Evolutionary conservation across 2,888 invertebrate species (phyloP).

Genomic region (Malacosoma neustria): DNA sequence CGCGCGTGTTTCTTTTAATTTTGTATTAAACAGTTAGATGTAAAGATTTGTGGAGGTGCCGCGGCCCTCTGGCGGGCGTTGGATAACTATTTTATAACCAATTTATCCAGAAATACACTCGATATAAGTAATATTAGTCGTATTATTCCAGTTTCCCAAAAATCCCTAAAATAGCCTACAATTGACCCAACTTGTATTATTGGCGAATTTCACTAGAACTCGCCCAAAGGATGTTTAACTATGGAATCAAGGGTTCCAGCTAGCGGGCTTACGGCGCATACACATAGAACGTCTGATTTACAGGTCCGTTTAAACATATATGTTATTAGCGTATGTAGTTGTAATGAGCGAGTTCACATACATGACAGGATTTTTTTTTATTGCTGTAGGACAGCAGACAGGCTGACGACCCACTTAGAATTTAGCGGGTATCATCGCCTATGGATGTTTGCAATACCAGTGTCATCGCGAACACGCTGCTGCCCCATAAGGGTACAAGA

Average conservation of each 20-base stretch:
- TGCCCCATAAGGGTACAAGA: not conserved
- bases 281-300: too few relatives aligned
- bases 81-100: conserved; percentile 71
- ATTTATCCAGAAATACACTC: conserved; percentile 73
- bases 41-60: conserved; percentile 31
- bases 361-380: not conserved
- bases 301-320: too few relatives aligned
- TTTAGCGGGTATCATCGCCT: not conserved
- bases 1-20: conserved; percentile 33
- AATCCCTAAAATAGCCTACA: too few relatives aligned
- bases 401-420: too few relatives aligned
- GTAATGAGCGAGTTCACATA: too few relatives aligned
- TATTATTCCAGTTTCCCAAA: conserved; percentile 55
- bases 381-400: not conserved
- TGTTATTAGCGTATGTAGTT: too few relatives aligned
- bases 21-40: conserved; percentile 35
- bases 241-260: too few relatives aligned
- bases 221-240: too few relatives aligned
- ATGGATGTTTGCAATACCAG: not conserved
- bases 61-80: conserved; percentile 37
- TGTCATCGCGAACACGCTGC: not conserved
- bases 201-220: too few relatives aligned
- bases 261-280: too few relatives aligned
- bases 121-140: conserved; percentile 64
- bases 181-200: too few relatives aligned